Evolutionary conservation across 2,888 invertebrate genomes (phyloP).

Genomic region (Anthoptus insignis): DNA sequence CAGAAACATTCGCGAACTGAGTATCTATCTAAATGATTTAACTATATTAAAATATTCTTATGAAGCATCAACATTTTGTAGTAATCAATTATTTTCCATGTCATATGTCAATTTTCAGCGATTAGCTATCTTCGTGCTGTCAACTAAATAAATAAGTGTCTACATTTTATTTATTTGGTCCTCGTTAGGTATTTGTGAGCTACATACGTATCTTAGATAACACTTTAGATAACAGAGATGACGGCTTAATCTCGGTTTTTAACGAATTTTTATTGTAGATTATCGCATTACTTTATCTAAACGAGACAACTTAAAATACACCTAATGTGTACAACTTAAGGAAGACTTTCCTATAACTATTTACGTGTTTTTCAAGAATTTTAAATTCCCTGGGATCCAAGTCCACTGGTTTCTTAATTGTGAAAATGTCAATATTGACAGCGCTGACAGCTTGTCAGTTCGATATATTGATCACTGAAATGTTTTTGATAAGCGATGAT

Average conservation of each 20-base stretch:
- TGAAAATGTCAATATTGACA: conserved; percentile 82
- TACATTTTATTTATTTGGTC: conserved; percentile 62
- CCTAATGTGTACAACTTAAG: conserved; percentile 54
- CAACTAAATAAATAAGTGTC: conserved; percentile 65
- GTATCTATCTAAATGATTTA: no score
- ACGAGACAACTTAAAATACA: conserved; percentile 39
- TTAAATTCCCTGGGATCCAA: conserved; percentile 69
- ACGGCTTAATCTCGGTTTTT: conserved; percentile 83
- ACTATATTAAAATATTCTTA: conserved; percentile 20
- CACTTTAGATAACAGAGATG: conserved; percentile 78
- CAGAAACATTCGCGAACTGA: no score
- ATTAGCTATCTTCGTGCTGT: conserved; percentile 67
- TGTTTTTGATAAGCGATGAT: conserved; percentile 78
- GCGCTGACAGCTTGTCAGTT: conserved; percentile 80
- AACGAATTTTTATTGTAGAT: conserved; percentile 79
- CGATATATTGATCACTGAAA: conserved; percentile 85
- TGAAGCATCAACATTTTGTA: conserved; percentile 16
- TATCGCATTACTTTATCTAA: conserved; percentile 58
- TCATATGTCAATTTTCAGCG: conserved; percentile 66
- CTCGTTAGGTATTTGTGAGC: conserved; percentile 74
- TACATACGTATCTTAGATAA: conserved; percentile 70
- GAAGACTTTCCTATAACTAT: conserved; percentile 56
- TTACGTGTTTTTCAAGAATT: conserved; percentile 55
- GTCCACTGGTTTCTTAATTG: conserved; percentile 83
- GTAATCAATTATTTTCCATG: conserved; percentile 49